Base-by-base conservation (phyloP, 2,888 invertebrate genomes). In the Ommatoiulus sabulosus region DNA sequence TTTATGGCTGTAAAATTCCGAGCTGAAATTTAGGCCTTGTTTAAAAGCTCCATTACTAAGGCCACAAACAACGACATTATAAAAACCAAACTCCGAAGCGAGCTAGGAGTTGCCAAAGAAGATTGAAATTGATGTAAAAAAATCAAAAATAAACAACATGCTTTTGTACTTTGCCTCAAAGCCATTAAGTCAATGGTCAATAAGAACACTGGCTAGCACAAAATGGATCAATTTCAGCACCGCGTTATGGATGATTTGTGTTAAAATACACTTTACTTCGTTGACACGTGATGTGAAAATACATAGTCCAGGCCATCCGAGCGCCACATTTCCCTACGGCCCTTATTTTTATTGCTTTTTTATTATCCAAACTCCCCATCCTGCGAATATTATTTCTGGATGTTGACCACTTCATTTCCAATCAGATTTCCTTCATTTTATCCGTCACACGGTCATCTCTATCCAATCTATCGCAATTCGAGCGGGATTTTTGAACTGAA, bases 191-290 rank as follows among this genome's bases (percentile, higher is more conserved):
- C 35, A 35, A 35, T 80, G 80, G 80, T 80, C 35, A 80, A 80
- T 80, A 24, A 7, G 8, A 8, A 24, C 72, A 72, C n/a, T 24
- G 72, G 7, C 72, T 4, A 80, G 35, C 80, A 15, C 35, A 80
- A 80, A 80, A 80, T 80, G 80, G 80, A 80, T 80, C 35, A 80
- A 10, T 80, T 80, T 35, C 12, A 80, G 80, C 57, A 57, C 2
- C 8, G 80, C 80, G 35, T 80, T 80, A 80, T 80, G 80, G 10
- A 80, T 80, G 80, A 80, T 80, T 80, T 80, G 80, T 80, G 80
- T 35, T 12, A 80, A 80, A 80, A 80, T 80, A 80, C 80, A 80
- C 80, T 80, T 80, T 80, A 80, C 35, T 80, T 7, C 12, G 80
- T 80, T 80, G 80, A 80, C 80, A 80, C 35, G 35, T 80, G 80